Base-by-base conservation (phyloP, 2,797 vertebrate genomes). In the Epinephelus coioides region DNA sequence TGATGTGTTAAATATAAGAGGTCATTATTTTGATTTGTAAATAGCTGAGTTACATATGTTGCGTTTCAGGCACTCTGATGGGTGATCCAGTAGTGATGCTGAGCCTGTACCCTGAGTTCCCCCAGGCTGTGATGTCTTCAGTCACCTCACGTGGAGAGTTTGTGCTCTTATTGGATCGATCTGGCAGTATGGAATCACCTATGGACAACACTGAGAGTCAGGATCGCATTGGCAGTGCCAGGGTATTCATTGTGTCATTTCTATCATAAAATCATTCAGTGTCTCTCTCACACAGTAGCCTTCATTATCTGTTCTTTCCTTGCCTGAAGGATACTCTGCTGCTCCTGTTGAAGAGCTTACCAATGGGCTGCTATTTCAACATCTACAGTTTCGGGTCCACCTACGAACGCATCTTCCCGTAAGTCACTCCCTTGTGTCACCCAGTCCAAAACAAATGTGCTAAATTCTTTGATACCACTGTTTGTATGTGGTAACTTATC, bases 261-360 rank as follows among this genome's bases (percentile, higher is more conserved):
- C 1, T 13, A 0, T 53, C 1, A 17, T 56, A 2, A n/a, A 47
- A n/a, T 46, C 3, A 5, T 5, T 50, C 5, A 6, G 0, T 25
- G 4, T 27, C 2, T 2, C 6, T 49, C n/a, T 62, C 9, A 54
- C 19, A 55, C 13, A 4, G 23, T 55, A 15, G 3, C 21, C 18
- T 55, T 83, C 3, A 72, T 17, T 9, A 1, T 40, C 2, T 30
- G 19, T 34, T 19, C 5, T 59, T 18, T 66, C 5, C 8, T 57
- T 74, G 75, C 13, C 65, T 57, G 71, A 18, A 97, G 97, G 96
- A 97, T 56, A 97, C 97, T 9, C 86, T 97, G 67, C 90, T 97
- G 76, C 92, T 97, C 23, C 92, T 98, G 55, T 86, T 97, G 83
- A 98, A 98, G 94, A 97, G 97, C 81, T 94, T 98, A 75, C 96